Percentiles rank a stretch among this genome's conserved stretches.
phyloP scores from a whole-genome alignment of 2,797 vertebrate genomes.

The Lindbergichthys nudifrons region DNA sequence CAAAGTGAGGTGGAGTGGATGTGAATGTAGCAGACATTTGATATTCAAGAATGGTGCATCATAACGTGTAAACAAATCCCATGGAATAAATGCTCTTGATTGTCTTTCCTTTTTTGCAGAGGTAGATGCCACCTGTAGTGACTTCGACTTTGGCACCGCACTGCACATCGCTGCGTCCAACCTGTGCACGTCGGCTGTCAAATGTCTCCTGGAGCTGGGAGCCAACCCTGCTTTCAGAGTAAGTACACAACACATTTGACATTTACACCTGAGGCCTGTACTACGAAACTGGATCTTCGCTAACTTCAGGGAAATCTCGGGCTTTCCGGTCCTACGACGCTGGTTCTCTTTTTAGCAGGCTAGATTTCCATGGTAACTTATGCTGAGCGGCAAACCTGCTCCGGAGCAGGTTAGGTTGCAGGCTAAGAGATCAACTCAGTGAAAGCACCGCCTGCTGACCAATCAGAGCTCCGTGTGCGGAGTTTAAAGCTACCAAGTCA shows the following conservation, averaged over 20 bases:
- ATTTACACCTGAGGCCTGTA: too few relatives aligned
- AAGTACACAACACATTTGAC: constrained; percentile 46
- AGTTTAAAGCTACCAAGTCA: too few relatives aligned
- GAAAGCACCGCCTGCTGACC: too few relatives aligned
- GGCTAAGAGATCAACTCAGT: too few relatives aligned
- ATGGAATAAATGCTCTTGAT: background rate
- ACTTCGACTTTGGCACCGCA: constrained; percentile 98
- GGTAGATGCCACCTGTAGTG: constrained; percentile 96
- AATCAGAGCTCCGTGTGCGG: too few relatives aligned
- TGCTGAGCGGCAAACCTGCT: too few relatives aligned
- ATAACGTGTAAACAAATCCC: background rate
- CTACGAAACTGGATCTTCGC: too few relatives aligned
- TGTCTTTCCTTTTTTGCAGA: constrained; percentile 78
- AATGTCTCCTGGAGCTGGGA: constrained; percentile 92
- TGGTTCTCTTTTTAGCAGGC: too few relatives aligned
- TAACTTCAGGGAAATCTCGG: too few relatives aligned
- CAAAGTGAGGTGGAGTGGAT: background rate
- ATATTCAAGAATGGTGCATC: background rate
- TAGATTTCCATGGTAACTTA: too few relatives aligned
- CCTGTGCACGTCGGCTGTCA: constrained; percentile 92
- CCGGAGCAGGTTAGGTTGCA: too few relatives aligned
- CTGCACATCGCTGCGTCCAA: constrained; percentile 97
- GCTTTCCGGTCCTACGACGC: too few relatives aligned
- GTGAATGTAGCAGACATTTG: background rate
- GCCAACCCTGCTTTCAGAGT: constrained; percentile 98